Percentiles rank a stretch among this genome's conserved stretches.
These are phyloP conservation scores for Myotis vivesi DNA, from an alignment of 2,797 vertebrate genomes.

Conservation along the genomic window DNA sequence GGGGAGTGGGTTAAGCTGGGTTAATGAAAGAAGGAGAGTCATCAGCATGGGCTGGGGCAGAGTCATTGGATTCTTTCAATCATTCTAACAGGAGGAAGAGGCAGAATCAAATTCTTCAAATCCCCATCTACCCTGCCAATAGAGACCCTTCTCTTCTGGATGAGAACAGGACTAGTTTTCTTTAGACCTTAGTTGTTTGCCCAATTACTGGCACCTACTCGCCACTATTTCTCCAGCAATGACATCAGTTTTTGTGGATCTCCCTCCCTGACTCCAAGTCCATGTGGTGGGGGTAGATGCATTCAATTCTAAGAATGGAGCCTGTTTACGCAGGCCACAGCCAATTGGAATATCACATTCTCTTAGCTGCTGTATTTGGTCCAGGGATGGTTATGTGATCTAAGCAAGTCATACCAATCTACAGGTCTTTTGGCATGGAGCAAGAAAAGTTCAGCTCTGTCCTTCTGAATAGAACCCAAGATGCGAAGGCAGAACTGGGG, in stretches of 20 bases:
- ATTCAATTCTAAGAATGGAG: not conserved
- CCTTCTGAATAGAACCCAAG: not conserved
- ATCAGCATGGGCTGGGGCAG: not conserved
- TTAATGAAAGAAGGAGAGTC: not conserved
- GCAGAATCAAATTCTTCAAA: not conserved
- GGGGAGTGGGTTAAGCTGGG: not conserved
- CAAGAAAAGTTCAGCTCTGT: not conserved
- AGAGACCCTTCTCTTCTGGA: not conserved
- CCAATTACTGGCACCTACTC: not conserved
- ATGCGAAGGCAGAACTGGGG: not conserved
- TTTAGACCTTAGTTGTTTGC: not conserved
- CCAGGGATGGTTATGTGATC: not conserved
- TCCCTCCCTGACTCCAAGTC: not conserved
- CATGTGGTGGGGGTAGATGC: not conserved
- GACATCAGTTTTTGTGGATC: not conserved
- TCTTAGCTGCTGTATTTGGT: not conserved
- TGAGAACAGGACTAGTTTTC: not conserved
- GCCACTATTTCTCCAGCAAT: not conserved
- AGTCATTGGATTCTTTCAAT: not conserved
- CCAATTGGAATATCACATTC: not conserved
- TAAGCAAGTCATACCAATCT: not conserved
- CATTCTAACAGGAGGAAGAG: not conserved
- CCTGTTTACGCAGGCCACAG: not conserved
- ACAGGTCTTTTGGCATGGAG: not conserved
- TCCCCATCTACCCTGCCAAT: not conserved